Evolutionary conservation across 2,888 invertebrate species (phyloP).

Genomic region (Gortyna flavago): DNA sequence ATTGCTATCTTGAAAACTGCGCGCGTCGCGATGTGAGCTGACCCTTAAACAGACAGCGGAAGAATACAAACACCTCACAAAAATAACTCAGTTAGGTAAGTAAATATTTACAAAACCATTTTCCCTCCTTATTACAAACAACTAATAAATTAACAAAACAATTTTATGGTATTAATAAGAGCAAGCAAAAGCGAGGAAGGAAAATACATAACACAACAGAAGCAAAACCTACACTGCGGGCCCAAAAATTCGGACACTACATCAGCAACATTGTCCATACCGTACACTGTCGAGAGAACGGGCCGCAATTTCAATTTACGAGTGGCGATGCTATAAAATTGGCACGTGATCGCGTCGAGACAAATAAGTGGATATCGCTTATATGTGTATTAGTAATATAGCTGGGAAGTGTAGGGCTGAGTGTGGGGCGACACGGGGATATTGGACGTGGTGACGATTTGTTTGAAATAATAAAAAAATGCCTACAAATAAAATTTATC

Average conservation of each 20-base stretch:
- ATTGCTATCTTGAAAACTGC: too few species aligned
- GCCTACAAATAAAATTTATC: background rate
- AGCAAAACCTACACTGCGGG: constrained; percentile 54
- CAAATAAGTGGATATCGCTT: constrained; percentile 84
- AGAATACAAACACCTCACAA: background rate
- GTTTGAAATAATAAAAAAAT: constrained; percentile 35
- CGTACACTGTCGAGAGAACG: constrained; percentile 72
- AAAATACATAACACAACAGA: constrained; percentile 36
- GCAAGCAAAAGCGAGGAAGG: background rate
- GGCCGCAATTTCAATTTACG: constrained; percentile 88
- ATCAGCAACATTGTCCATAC: constrained; percentile 76
- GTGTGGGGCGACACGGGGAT: constrained; percentile 17
- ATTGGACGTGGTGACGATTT: constrained; percentile 50
- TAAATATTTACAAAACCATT: background rate
- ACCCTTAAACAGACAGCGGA: background rate
- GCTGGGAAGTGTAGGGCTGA: constrained; percentile 65
- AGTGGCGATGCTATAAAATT: constrained; percentile 86
- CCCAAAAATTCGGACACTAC: constrained; percentile 75
- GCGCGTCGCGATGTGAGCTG: too few species aligned
- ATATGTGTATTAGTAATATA: constrained; percentile 79
- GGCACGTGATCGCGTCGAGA: constrained; percentile 86
- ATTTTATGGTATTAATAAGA: background rate
- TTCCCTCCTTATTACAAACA: background rate
- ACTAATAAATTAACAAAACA: constrained; percentile 2
- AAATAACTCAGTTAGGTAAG: background rate